Percentiles rank a stretch among this genome's conserved stretches.
Conservation (phyloP, 2,113 vertebrate species). For the Notarius quadriscutis region DNA sequence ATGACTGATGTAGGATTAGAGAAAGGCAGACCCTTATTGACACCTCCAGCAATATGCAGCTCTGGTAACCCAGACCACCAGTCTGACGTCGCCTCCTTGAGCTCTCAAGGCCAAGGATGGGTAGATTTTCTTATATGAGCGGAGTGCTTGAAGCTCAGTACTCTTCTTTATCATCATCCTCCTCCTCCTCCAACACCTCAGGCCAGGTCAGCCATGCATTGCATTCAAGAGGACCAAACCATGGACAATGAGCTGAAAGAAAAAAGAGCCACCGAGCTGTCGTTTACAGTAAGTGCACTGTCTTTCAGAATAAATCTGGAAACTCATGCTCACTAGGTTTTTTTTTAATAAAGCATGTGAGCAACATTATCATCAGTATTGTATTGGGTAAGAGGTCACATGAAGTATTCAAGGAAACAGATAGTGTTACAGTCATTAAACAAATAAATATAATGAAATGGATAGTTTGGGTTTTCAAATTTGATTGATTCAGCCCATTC, state of each 20-base stretch:
- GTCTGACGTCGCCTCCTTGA: constrained; percentile 12
- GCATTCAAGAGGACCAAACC: constrained; percentile 56
- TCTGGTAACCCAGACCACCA: constrained; percentile 49
- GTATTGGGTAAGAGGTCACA: neutral
- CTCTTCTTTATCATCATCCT: neutral
- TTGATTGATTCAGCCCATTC: neutral
- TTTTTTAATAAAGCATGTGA: neutral
- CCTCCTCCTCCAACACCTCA: neutral
- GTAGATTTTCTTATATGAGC: constrained; percentile 7
- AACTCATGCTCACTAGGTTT: neutral
- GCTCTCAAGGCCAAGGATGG: constrained; percentile 13
- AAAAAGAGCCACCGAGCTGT: constrained; percentile 51
- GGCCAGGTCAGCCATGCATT: constrained; percentile 58
- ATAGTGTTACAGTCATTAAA: neutral
- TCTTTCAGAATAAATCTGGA: neutral
- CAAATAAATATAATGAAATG: neutral
- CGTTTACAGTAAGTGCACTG: constrained; percentile 62
- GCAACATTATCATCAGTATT: neutral
- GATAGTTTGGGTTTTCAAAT: neutral
- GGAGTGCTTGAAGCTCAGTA: constrained; percentile 12
- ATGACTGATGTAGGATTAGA: constrained; percentile 59
- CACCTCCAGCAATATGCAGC: constrained; percentile 27
- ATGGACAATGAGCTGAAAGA: constrained; percentile 58
- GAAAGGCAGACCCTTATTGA: constrained; percentile 41
- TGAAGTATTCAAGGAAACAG: neutral